A percentile compares a stretch with the other conserved stretches of the same genome.
These are phyloP conservation scores for Pangasius larnaudii DNA, from an alignment of 2,797 vertebrate genomes.

Conservation along the genomic window DNA sequence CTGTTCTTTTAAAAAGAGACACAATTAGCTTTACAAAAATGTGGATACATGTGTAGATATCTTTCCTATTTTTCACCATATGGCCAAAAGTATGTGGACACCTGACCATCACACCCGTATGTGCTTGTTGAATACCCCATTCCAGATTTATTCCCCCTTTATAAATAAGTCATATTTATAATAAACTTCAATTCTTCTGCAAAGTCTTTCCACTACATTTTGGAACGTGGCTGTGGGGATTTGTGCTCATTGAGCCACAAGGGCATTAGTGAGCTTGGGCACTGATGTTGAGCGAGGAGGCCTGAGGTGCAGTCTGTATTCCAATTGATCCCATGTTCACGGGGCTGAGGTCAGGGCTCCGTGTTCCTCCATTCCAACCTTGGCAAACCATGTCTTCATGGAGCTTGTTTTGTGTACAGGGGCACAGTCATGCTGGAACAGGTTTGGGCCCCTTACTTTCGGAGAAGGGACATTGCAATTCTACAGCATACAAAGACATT, in stretches of 20 bases:
- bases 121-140: not conserved
- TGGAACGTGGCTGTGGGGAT: not conserved
- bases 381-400: not conserved
- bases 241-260: not conserved
- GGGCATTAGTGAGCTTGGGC: not conserved
- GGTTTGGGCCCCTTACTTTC: not conserved
- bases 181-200: too few relatives aligned
- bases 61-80: not conserved
- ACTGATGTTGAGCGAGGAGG: not conserved
- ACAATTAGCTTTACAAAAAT: not conserved
- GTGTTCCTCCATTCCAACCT: not conserved
- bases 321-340: not conserved
- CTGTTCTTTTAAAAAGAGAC: not conserved
- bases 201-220: too few relatives aligned
- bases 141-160: not conserved
- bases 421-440: not conserved
- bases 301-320: not conserved
- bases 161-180: too few relatives aligned
- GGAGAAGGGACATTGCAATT: not conserved
- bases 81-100: not conserved
- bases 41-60: not conserved
- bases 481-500: not conserved
- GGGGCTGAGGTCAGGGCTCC: not conserved
- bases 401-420: not conserved
- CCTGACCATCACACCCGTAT: not conserved